A percentile compares a stretch with the other conserved stretches of the same genome.
These are phyloP conservation scores for Eristalinus aeneus DNA, from an alignment of 2,888 invertebrate species.

Conservation along the genomic window DNA sequence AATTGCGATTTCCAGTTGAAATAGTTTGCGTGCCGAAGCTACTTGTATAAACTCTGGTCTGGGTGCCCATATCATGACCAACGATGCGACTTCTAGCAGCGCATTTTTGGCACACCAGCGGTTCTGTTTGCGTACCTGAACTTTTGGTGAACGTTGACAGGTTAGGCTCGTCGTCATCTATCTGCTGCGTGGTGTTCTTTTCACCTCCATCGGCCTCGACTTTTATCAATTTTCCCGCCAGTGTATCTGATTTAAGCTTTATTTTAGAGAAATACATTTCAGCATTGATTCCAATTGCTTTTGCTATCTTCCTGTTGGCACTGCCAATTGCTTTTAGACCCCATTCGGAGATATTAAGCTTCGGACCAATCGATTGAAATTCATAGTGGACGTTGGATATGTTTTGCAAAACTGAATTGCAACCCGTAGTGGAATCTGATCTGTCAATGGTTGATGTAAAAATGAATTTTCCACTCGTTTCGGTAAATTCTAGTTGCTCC, in stretches of 20 bases:
- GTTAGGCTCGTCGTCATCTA: slow-evolving; percentile 40
- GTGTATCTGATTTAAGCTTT: slow-evolving; percentile 31
- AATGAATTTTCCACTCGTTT: slow-evolving; percentile 46
- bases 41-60: slow-evolving; percentile 16
- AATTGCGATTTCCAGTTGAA: background rate
- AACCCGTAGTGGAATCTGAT: background rate
- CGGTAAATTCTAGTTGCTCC: slow-evolving; percentile 1
- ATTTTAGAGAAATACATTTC: slow-evolving; percentile 50
- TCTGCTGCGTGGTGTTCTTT: background rate
- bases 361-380: slow-evolving; percentile 54
- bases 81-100: slow-evolving; percentile 30
- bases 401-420: slow-evolving; percentile 55
- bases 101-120: slow-evolving; percentile 33
- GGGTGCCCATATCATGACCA: slow-evolving; percentile 38
- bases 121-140: slow-evolving; percentile 52
- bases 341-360: slow-evolving; percentile 31
- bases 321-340: slow-evolving; percentile 34
- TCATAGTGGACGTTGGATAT: slow-evolving; percentile 47
- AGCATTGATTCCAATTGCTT: slow-evolving; percentile 44
- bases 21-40: slow-evolving; percentile 42
- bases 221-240: slow-evolving; percentile 38
- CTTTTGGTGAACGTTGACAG: slow-evolving; percentile 48
- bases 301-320: slow-evolving; percentile 38
- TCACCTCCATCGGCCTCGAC: slow-evolving; percentile 5
- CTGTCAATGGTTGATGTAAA: slow-evolving; percentile 35